Conservation (phyloP, 1,140 invertebrate species). For the Diploscapter pachys region DNA sequence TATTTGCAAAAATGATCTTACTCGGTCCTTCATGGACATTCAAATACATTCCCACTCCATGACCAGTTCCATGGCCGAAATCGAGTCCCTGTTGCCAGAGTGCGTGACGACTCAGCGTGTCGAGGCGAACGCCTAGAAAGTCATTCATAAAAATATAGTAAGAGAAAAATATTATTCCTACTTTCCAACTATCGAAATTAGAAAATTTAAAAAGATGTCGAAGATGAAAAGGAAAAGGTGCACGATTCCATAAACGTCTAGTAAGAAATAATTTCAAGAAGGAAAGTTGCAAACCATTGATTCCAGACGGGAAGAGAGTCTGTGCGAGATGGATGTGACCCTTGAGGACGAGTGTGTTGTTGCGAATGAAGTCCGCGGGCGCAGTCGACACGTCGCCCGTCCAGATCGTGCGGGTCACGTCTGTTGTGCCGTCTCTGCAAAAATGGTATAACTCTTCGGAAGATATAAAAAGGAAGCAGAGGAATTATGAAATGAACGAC, state of each 20-base stretch:
- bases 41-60: slow-evolving; percentile 89
- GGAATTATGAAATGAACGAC: background rate
- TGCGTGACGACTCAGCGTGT: slow-evolving; percentile 69
- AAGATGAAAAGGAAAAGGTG: no score
- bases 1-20: slow-evolving; percentile 23
- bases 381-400: slow-evolving; percentile 71
- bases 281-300: slow-evolving; percentile 59
- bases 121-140: slow-evolving; percentile 51
- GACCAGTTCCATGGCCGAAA: slow-evolving; percentile 93
- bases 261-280: no score
- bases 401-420: slow-evolving; percentile 86
- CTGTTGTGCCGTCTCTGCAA: slow-evolving; percentile 82
- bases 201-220: no score
- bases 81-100: slow-evolving; percentile 92
- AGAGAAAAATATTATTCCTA: background rate
- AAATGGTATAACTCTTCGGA: slow-evolving; percentile 23
- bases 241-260: no score
- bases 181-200: background rate
- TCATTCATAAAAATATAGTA: background rate
- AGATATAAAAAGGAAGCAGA: slow-evolving; percentile 39
- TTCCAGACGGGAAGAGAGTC: slow-evolving; percentile 72
- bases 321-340: slow-evolving; percentile 79
- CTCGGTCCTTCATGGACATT: slow-evolving; percentile 86
- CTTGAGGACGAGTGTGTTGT: slow-evolving; percentile 86
- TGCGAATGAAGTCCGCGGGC: slow-evolving; percentile 74